phyloP scores from a whole-genome alignment of 2,113 vertebrate genomes.

The Rissa tridactyla region DNA sequence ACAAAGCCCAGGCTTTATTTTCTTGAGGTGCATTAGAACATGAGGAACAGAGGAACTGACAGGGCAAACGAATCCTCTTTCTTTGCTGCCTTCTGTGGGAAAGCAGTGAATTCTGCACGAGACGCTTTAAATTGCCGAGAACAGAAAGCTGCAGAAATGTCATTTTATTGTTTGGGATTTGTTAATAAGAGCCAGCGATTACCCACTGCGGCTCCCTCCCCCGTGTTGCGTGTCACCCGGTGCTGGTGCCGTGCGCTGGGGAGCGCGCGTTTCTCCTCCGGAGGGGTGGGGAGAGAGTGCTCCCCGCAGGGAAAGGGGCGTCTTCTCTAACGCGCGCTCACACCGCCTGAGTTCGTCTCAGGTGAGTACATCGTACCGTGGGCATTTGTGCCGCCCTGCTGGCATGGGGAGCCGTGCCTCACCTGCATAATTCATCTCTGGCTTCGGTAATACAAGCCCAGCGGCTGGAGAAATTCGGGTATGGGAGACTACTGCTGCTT shows the following conservation, averaged over 20 bases:
- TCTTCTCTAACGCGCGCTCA: not conserved
- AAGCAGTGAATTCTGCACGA: not conserved
- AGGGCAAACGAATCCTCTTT: not conserved
- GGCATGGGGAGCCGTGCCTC: not conserved
- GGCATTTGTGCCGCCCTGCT: not conserved
- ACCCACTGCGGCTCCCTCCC: not conserved
- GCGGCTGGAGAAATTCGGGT: not conserved
- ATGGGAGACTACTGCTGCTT: not conserved
- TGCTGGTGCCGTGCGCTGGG: not conserved
- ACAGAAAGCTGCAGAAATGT: not conserved
- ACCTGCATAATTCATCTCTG: not conserved
- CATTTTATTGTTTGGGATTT: not conserved
- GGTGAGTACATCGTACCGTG: not conserved
- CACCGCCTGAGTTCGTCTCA: not conserved
- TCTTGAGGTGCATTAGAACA: not conserved
- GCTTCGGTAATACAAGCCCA: not conserved
- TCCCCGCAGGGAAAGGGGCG: conserved; percentile 15
- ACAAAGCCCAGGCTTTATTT: not conserved
- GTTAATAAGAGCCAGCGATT: not conserved
- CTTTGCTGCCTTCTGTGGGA: not conserved
- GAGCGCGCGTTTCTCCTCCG: not conserved
- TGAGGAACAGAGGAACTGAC: not conserved
- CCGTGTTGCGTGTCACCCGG: too few relatives aligned
- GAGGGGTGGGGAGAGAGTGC: conserved; percentile 47
- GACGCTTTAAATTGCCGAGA: rapidly evolving